Evolutionary conservation across 2,113 vertebrate species (phyloP).

Genomic region (Dromas ardeola): DNA sequence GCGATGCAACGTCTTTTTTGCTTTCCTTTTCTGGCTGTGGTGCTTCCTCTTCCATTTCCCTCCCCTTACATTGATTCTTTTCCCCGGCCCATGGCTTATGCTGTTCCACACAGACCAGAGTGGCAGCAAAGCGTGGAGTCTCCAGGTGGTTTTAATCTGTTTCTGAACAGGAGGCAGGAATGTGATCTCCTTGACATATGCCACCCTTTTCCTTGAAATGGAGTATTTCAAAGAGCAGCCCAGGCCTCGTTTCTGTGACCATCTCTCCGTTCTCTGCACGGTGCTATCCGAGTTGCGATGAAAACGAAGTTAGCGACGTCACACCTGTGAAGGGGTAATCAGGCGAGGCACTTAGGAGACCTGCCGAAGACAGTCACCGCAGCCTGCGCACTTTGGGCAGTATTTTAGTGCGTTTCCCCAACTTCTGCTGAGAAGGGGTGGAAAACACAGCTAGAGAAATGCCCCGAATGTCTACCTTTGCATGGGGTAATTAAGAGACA

Average conservation of each 20-base stretch:
- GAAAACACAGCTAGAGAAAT: neutral
- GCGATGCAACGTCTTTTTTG: neutral
- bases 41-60: neutral
- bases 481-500: neutral
- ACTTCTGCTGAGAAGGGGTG: neutral
- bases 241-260: neutral
- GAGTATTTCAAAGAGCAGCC: neutral
- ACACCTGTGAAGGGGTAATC: neutral
- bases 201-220: neutral
- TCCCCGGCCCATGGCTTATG: accelerated
- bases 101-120: neutral
- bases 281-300: neutral
- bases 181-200: neutral
- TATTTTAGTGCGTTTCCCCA: neutral
- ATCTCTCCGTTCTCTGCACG: neutral
- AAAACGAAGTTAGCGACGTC: neutral
- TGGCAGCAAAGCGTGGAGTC: neutral
- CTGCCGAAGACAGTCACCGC: neutral
- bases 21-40: neutral
- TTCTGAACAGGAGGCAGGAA: neutral
- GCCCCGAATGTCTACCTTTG: neutral
- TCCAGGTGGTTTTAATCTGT: neutral
- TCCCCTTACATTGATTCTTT: neutral
- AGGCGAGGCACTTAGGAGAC: neutral
- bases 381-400: neutral